Conservation (phyloP, 2,113 vertebrate species). For the Chaetura pelagica region DNA sequence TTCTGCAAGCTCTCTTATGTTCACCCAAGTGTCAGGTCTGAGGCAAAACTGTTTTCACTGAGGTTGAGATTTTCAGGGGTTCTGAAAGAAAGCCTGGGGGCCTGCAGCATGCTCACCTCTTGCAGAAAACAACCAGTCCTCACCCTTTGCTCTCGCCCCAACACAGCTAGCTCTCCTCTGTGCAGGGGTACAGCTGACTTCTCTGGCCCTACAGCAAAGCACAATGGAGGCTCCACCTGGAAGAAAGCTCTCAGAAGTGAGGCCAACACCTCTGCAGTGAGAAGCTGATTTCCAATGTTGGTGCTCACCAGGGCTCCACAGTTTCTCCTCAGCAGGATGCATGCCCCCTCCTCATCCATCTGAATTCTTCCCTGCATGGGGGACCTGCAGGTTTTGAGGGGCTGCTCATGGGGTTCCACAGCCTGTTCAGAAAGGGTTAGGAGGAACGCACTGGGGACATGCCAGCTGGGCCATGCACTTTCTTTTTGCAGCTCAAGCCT, state of each 20-base stretch:
- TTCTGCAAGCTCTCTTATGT: neutral
- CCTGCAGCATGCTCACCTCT: neutral
- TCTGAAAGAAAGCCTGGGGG: neutral
- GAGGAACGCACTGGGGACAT: neutral
- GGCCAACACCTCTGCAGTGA: neutral
- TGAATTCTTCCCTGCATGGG: neutral
- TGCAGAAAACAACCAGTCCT: neutral
- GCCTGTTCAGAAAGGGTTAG: neutral
- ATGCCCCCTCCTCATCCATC: neutral
- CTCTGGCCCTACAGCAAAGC: neutral
- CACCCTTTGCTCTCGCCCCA: fast-evolving
- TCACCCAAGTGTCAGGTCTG: neutral
- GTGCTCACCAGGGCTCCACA: neutral
- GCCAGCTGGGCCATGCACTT: neutral
- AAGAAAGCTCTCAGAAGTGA: neutral
- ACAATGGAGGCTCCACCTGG: neutral
- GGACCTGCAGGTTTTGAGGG: neutral
- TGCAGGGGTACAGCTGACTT: neutral
- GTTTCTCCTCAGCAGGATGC: neutral
- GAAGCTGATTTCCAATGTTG: neutral
- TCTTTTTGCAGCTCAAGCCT: neutral
- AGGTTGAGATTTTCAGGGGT: neutral
- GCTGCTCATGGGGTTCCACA: neutral
- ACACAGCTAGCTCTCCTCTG: neutral
- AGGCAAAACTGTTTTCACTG: neutral